Evolutionary conservation across 2,888 invertebrate species (phyloP).

Genomic region (Acronicta aceris): DNA sequence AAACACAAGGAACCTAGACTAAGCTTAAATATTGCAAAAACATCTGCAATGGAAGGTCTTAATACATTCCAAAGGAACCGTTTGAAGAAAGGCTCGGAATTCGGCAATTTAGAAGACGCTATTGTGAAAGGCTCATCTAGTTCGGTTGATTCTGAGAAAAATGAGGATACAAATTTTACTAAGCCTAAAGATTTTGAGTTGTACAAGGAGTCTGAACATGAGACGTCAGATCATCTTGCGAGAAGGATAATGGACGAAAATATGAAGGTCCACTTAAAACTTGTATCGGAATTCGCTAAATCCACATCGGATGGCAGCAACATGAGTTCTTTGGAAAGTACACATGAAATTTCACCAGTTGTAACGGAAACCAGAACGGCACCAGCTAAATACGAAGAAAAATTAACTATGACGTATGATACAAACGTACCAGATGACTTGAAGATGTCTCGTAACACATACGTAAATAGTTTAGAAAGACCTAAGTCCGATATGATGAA

Average conservation of each 20-base stretch:
- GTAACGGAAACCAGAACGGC: slow-evolving; percentile 65
- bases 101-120: slow-evolving; percentile 94
- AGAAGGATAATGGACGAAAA: slow-evolving; percentile 86
- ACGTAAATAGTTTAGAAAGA: slow-evolving; percentile 90
- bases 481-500: slow-evolving; percentile 91
- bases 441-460: slow-evolving; percentile 90
- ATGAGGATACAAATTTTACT: slow-evolving; percentile 69
- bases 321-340: slow-evolving; percentile 79
- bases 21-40: slow-evolving; percentile 85
- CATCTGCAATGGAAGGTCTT: slow-evolving; percentile 90
- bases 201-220: slow-evolving; percentile 74
- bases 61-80: slow-evolving; percentile 92
- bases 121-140: slow-evolving; percentile 89
- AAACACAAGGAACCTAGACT: slow-evolving; percentile 89
- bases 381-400: slow-evolving; percentile 81
- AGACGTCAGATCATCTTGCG: slow-evolving; percentile 84
- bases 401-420: slow-evolving; percentile 84
- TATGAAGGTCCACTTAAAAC: slow-evolving; percentile 84
- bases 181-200: slow-evolving; percentile 70
- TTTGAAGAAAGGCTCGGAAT: slow-evolving; percentile 93
- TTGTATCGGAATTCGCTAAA: slow-evolving; percentile 85
- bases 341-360: slow-evolving; percentile 70
- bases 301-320: slow-evolving; percentile 85
- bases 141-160: slow-evolving; percentile 82
- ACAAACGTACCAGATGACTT: slow-evolving; percentile 91